phyloP scores from a whole-genome alignment of 2,797 vertebrate species.

The Catostomus latipinnis region DNA sequence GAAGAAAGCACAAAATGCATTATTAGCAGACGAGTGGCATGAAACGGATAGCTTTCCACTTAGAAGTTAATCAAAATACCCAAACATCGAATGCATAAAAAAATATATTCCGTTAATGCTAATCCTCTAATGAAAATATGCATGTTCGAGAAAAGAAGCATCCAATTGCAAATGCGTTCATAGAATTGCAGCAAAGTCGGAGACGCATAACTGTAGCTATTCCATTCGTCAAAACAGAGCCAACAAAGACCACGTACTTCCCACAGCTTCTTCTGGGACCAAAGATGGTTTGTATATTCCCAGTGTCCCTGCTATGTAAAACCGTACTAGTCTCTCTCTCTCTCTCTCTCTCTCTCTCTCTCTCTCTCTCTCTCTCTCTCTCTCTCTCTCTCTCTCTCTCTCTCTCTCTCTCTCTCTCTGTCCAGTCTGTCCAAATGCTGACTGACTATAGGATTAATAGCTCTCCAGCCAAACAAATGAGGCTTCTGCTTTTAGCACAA shows the following conservation, averaged over 20 bases:
- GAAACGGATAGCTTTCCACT: slow-evolving; percentile 6
- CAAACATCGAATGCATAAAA: slow-evolving; percentile 13
- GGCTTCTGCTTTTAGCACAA: slow-evolving; percentile 95
- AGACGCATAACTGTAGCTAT: slow-evolving; percentile 54
- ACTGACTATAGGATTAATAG: slow-evolving; percentile 97
- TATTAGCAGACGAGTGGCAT: slow-evolving; percentile 10
- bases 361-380: too few species aligned
- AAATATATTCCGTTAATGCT: not conserved
- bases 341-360: too few species aligned
- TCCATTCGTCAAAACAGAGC: slow-evolving; percentile 48
- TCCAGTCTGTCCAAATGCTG: slow-evolving; percentile 86
- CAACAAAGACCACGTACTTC: slow-evolving; percentile 47
- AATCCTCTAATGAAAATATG: not conserved
- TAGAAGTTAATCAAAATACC: slow-evolving; percentile 11
- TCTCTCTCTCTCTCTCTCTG: slow-evolving; percentile 62
- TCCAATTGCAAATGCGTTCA: slow-evolving; percentile 16
- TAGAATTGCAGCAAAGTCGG: slow-evolving; percentile 9
- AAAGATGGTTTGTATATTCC: slow-evolving; percentile 57
- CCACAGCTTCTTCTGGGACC: slow-evolving; percentile 46
- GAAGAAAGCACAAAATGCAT: slow-evolving; percentile 51
- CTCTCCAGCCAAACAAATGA: slow-evolving; percentile 97
- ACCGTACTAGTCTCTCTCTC: slow-evolving; percentile 64
- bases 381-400: too few species aligned
- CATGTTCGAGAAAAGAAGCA: slow-evolving; percentile 14
- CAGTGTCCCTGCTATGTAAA: slow-evolving; percentile 66